Conservation (phyloP, 2,113 vertebrate genomes). For the Accipiter virgatus region DNA sequence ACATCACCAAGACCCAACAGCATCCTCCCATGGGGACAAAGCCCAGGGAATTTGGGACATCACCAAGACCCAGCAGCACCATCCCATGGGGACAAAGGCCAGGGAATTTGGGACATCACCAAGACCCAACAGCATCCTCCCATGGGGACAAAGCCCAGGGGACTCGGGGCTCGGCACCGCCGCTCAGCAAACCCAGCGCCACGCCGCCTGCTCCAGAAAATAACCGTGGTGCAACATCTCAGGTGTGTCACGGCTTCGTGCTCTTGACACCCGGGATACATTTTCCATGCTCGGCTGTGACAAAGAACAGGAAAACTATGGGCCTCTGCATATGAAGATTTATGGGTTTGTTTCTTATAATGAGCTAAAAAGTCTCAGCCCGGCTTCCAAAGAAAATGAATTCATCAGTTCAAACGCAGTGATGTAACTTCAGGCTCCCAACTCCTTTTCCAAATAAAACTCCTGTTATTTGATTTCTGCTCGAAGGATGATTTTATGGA, state of each 20-base stretch:
- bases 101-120: neutral
- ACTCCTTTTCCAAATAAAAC: slow-evolving; percentile 61
- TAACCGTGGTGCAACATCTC: neutral
- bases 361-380: slow-evolving; percentile 38
- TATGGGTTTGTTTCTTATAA: slow-evolving; percentile 48
- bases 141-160: neutral
- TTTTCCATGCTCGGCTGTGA: slow-evolving; percentile 4
- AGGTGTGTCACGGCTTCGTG: neutral
- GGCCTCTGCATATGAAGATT: neutral
- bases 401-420: slow-evolving; percentile 25
- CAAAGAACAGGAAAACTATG: slow-evolving; percentile 14
- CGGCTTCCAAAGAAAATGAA: slow-evolving; percentile 56
- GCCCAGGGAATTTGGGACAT: neutral
- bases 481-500: neutral
- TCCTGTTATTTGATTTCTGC: neutral
- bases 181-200: neutral
- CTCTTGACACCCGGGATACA: neutral
- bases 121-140: neutral
- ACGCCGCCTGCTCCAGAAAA: neutral
- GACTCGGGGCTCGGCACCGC: neutral
- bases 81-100: neutral
- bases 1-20: neutral
- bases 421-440: slow-evolving; percentile 51
- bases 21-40: neutral
- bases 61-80: rapidly evolving